Percentiles rank a stretch among this genome's conserved stretches.
Conservation (phyloP, 2,797 vertebrate species). For the Malurus splendens region DNA sequence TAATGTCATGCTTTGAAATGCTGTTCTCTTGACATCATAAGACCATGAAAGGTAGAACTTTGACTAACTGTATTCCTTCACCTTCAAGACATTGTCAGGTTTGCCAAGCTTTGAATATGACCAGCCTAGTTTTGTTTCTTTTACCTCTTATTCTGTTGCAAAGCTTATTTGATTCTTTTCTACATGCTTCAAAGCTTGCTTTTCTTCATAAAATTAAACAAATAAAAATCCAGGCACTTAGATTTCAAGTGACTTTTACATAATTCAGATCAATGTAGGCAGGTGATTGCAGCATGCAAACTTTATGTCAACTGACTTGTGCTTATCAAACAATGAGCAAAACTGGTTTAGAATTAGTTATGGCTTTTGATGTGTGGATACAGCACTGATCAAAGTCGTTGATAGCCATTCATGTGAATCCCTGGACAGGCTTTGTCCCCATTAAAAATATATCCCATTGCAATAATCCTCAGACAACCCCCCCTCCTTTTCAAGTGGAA, state of each 20-base stretch:
- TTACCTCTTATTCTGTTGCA: not conserved
- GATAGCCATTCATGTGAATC: not conserved
- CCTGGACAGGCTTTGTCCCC: conserved; percentile 17
- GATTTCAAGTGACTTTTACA: not conserved
- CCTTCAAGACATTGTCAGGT: conserved; percentile 18
- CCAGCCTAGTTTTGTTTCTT: conserved; percentile 4
- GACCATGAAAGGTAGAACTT: conserved; percentile 31
- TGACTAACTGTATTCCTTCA: conserved; percentile 1
- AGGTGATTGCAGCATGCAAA: not conserved
- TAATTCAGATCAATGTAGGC: not conserved
- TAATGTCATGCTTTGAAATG: conserved; percentile 49
- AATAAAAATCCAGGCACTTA: not conserved
- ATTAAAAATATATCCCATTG: not conserved
- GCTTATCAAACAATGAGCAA: not conserved
- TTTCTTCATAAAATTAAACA: not conserved
- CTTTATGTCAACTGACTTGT: not conserved
- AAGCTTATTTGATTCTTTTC: not conserved
- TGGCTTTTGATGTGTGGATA: conserved; percentile 40
- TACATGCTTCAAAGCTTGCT: not conserved
- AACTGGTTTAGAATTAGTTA: not conserved
- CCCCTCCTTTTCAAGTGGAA: not conserved
- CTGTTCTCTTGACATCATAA: conserved; percentile 34
- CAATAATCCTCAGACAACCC: not conserved
- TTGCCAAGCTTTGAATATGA: conserved; percentile 7
- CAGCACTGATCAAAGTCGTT: conserved; percentile 41